Evolutionary conservation across 2,888 invertebrate genomes (phyloP), one percentile per base, ranked within the genome.

Genomic region (Eupeodes luniger): DNA sequence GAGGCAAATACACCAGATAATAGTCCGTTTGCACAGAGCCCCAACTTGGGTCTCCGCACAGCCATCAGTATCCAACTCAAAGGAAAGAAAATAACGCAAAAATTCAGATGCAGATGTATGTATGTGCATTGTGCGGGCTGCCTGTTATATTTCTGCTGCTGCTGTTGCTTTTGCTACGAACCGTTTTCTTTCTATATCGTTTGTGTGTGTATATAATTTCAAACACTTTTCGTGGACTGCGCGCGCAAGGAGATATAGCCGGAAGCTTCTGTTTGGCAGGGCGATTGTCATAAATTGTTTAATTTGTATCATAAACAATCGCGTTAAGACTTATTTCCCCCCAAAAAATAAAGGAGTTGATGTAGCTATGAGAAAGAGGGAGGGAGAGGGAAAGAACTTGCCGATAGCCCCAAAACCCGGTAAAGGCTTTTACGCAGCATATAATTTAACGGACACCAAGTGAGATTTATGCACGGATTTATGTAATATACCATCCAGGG

Each of bases 241-340:
- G 40, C 40, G 40, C 40, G 40, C 80, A 88, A 76, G 74, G 61
- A 64, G 62, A 74, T 85, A 90, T 90, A 77, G 90, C 90, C 90
- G 88, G 86, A 88, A 90, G 90, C 90, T 90, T 87, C 89, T 87
- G 89, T 88, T 84, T 89, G 69, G 81, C 82, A 79, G 77, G 90
- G 90, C 90, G 92, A 77, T 92, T 92, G 93, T 93, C 93, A 93
- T 93, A 93, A 93, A 93, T 93, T 93, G 93, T 93, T 93, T 93
- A 93, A 93, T 93, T 93, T 93, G 92, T 93, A 93, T 93, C 93
- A 93, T 93, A 93, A 93, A 93, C 93, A 93, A 93, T 93, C 93
- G 92, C 91, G 93, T 93, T 93, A 93, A 93, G 92, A 91, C 91
- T 91, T 91, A 91, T 92, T 82, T 77, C 79, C 69, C 19, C 19